Percentiles rank a stretch among this genome's conserved stretches.
These are phyloP conservation scores for Passer montanus DNA, from an alignment of 2,113 vertebrate genomes.

Conservation along the genomic window DNA sequence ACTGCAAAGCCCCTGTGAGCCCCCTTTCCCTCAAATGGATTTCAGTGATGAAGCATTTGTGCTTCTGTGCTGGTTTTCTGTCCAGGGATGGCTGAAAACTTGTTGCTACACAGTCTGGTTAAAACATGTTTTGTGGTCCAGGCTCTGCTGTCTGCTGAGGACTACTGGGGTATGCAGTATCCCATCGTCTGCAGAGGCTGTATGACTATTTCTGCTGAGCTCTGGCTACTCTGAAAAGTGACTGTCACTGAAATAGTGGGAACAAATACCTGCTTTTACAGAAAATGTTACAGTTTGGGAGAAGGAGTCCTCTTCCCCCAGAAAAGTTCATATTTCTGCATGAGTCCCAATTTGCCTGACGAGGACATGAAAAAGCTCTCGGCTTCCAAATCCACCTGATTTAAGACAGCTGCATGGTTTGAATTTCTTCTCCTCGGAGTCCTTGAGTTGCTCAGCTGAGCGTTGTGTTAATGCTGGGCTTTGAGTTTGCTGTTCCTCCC, in stretches of 20 bases:
- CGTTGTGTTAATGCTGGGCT: not conserved
- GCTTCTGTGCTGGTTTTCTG: not conserved
- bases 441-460: not conserved
- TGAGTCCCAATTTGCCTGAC: not conserved
- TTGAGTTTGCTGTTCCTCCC: conserved; percentile 8
- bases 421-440: not conserved
- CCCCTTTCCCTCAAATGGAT: not conserved
- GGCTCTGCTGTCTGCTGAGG: not conserved
- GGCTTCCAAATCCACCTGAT: not conserved
- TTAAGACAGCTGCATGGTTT: not conserved
- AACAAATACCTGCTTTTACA: not conserved
- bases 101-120: not conserved
- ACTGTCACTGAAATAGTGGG: not conserved
- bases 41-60: not conserved
- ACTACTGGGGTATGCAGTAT: not conserved
- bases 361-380: not conserved
- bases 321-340: not conserved
- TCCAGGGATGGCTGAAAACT: not conserved
- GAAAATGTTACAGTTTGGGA: not conserved
- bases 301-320: not conserved
- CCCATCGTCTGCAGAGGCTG: not conserved
- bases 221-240: not conserved
- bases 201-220: not conserved
- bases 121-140: not conserved
- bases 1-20: not conserved